Base-by-base conservation (phyloP, 2,113 vertebrate genomes). In the Boleophthalmus pectinirostris region DNA sequence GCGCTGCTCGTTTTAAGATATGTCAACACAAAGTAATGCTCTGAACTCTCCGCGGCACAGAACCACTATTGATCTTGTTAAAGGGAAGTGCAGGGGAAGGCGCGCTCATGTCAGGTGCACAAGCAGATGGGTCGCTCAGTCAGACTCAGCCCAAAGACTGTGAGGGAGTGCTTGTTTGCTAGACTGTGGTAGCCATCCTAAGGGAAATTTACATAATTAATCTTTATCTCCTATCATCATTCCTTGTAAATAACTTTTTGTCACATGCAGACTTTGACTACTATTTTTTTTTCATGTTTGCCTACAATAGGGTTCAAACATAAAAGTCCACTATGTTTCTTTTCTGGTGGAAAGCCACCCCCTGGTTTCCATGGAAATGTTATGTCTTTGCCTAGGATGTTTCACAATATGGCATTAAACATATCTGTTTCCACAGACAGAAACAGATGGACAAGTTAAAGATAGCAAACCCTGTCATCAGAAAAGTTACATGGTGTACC, bases 1-100 rank as follows among this genome's bases (percentile, higher is more conserved):
- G 76, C 35, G 13, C 72, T 63, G 85, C 85, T 89, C 85, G 73
- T 85, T 88, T 82, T 87, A 80, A 80, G 63, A 85, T 73, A 64
- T 69, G 83, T 91, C 87, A 90, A 85, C 71, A 68, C 69, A 54
- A 75, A 75, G 35, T 69, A 79, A 78, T 73, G 70, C 75, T 70
- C 72, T 33, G 51, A 67, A 67, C 38, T 20, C 24, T n/a, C 61
- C 57, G 45, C 49, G 6, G 69, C 84, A 83, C 72, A 80, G 70
- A 73, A 65, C 60, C 58, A 5, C 78, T 82, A 87, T 90, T 82
- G 87, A 91, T 86, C 73, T 72, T 12, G 25, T 68, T 53, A 78
- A 77, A 71, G 78, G 53, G 64, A 49, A 10, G 29, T 8, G n/a
- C 57, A 68, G 38, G 71, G 82, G 83, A 90, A 82, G 38, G 38